These are phyloP conservation scores for Bombus affinis DNA, from an alignment of 1,140 invertebrate genomes.

Conservation along the genomic window DNA sequence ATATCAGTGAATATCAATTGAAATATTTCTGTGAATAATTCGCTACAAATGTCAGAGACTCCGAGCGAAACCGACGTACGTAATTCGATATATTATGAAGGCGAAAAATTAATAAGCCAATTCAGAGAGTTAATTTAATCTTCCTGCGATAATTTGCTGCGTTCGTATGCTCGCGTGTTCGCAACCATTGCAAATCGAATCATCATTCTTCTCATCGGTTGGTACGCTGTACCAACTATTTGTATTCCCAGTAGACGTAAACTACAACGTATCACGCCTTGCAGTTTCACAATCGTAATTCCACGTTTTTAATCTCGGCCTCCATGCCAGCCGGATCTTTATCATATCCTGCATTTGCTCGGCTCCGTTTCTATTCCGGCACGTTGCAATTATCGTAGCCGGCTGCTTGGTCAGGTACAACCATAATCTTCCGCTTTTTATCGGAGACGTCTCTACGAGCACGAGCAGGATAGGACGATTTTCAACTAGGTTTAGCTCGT, in stretches of 20 bases:
- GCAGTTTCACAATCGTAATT: not conserved
- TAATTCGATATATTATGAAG: not conserved
- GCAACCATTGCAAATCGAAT: not conserved
- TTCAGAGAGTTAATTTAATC: not conserved
- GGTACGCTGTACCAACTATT: not conserved
- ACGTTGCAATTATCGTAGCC: conserved; percentile 6
- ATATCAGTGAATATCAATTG: not conserved
- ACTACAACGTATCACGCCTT: not conserved
- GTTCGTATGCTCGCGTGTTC: not conserved
- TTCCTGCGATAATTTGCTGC: not conserved
- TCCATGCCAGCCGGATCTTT: not conserved
- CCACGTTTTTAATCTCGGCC: conserved; percentile 14
- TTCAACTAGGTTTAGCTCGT: not conserved
- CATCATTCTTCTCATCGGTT: not conserved
- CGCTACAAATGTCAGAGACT: not conserved
- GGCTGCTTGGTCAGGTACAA: conserved; percentile 20
- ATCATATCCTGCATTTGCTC: conserved; percentile 10
- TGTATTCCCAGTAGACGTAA: not conserved
- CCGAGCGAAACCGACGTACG: not conserved
- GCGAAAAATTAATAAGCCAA: not conserved
- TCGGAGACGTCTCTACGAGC: conserved; percentile 25
- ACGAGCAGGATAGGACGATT: not conserved
- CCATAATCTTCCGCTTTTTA: conserved; percentile 36
- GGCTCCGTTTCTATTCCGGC: not conserved
- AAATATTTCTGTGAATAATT: not conserved